phyloP scores from a whole-genome alignment of 2,797 vertebrate genomes.

The Hirundo rustica region DNA sequence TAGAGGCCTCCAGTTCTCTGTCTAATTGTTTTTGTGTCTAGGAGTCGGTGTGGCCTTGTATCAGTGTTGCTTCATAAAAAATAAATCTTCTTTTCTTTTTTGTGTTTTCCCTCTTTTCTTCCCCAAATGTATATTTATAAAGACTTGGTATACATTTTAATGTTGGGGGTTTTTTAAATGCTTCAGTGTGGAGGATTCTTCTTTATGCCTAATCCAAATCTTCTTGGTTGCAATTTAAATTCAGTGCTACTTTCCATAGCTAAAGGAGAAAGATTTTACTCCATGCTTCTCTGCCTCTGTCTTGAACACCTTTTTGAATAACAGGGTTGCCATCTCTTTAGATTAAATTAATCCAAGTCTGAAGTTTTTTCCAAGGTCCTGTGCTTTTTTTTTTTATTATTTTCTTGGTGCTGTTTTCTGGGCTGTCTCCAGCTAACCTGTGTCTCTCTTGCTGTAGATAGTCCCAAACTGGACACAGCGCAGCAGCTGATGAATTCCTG shows the following conservation, averaged over 20 bases:
- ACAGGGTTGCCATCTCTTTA: not conserved
- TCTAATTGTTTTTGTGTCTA: not conserved
- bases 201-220: not conserved
- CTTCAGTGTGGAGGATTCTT: not conserved
- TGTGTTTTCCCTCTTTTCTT: not conserved
- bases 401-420: not conserved
- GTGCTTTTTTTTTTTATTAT: not conserved
- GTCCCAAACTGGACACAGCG: not conserved
- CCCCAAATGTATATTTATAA: not conserved
- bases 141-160: not conserved
- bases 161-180: not conserved
- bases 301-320: not conserved
- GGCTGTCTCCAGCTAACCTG: not conserved
- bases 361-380: not conserved
- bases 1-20: not conserved
- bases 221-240: conserved; percentile 3
- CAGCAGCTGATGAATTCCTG: not conserved
- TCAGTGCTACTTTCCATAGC: not conserved
- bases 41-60: accelerated
- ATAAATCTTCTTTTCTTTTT: not conserved
- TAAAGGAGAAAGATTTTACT: not conserved
- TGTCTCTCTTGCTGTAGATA: not conserved
- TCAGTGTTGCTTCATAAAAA: not conserved
- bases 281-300: not conserved
- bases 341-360: not conserved